phyloP scores from a whole-genome alignment of 2,888 invertebrate genomes.

The Thyatira batis region DNA sequence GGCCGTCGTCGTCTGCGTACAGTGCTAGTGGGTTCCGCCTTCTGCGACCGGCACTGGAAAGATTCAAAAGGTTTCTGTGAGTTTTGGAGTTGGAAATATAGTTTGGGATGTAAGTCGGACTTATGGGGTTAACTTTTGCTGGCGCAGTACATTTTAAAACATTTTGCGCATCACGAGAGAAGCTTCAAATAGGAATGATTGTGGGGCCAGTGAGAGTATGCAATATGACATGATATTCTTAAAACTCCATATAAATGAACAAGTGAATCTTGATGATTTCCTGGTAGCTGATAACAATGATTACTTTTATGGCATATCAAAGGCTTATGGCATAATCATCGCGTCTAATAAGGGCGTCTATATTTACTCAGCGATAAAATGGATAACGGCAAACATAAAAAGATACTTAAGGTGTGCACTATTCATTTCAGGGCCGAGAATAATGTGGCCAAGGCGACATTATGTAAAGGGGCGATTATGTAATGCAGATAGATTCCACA shows the following conservation, averaged over 20 bases:
- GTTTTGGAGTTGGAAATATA: neutral
- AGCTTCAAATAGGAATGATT: too few species aligned
- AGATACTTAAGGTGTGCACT: neutral
- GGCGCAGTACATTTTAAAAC: too few species aligned
- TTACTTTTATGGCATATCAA: neutral
- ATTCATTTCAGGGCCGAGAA: neutral
- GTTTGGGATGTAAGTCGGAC: neutral
- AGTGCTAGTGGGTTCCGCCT: slow-evolving; percentile 84
- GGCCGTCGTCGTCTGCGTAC: slow-evolving; percentile 91
- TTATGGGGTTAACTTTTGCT: too few species aligned
- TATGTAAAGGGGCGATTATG: neutral
- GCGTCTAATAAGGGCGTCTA: neutral
- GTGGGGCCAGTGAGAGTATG: too few species aligned
- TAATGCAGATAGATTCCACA: too few species aligned
- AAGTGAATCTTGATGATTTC: neutral
- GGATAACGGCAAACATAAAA: neutral
- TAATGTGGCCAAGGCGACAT: neutral
- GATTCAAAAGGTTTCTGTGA: slow-evolving; percentile 11
- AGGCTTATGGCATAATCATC: neutral
- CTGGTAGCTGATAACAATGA: neutral
- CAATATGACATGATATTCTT: too few species aligned
- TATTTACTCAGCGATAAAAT: neutral
- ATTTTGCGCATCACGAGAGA: too few species aligned
- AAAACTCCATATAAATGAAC: too few species aligned
- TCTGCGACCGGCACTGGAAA: slow-evolving; percentile 73